A percentile compares a stretch with the other conserved stretches of the same genome.
Evolutionary conservation across 2,888 invertebrate species (phyloP).

Genomic region (Hybos culiciformis): DNA sequence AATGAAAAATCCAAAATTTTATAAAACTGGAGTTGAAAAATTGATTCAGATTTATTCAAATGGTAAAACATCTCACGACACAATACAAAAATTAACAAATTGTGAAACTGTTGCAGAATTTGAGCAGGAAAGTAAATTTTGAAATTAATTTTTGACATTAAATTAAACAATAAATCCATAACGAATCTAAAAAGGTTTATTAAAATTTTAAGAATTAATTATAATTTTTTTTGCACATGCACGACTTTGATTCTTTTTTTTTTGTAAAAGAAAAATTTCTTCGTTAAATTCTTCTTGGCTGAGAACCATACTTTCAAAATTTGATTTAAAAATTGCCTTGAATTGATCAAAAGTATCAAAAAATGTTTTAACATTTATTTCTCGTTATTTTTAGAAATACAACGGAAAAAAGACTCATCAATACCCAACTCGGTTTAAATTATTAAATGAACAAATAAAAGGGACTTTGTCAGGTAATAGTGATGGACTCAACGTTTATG

Average conservation of each 20-base stretch:
- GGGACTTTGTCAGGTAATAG: neutral
- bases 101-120: slow-evolving; percentile 12
- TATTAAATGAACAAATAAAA: no score
- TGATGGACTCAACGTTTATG: slow-evolving; percentile 8
- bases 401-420: neutral
- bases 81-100: slow-evolving; percentile 14
- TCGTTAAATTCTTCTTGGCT: no score
- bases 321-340: no score
- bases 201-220: neutral
- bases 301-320: no score
- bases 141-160: slow-evolving; percentile 5
- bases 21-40: no score
- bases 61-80: slow-evolving; percentile 12
- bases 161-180: slow-evolving; percentile 9
- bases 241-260: no score
- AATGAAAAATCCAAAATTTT: no score
- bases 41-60: neutral
- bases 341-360: no score
- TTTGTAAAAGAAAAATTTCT: no score
- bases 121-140: slow-evolving; percentile 7
- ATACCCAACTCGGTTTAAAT: neutral
- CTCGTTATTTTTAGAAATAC: neutral
- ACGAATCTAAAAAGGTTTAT: slow-evolving; percentile 5
- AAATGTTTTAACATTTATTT: neutral
- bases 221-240: neutral